phyloP scores from a whole-genome alignment of 1,140 invertebrate species.

The Babylonia areolata region DNA sequence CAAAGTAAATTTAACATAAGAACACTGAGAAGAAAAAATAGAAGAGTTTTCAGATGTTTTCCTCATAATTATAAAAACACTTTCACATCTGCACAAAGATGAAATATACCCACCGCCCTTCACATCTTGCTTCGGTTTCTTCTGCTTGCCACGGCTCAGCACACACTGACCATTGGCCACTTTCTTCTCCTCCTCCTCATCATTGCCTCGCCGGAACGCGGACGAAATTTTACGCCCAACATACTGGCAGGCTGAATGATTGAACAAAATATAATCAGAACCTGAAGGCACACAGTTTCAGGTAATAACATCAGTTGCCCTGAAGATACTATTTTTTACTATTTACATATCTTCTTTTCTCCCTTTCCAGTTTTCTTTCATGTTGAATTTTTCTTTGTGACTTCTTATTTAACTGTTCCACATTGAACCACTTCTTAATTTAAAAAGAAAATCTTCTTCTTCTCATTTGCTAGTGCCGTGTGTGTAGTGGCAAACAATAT shows the following conservation, averaged over 20 bases:
- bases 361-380: background rate
- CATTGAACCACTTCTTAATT: background rate
- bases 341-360: too few species aligned
- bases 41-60: too few species aligned
- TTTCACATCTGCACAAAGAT: too few species aligned
- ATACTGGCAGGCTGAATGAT: conserved; percentile 33
- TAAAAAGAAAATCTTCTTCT: too few species aligned
- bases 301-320: too few species aligned
- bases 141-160: conserved; percentile 6
- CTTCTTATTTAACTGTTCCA: background rate
- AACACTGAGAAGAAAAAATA: too few species aligned
- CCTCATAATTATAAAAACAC: too few species aligned
- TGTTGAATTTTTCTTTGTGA: background rate
- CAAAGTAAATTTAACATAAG: too few species aligned
- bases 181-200: background rate
- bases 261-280: background rate
- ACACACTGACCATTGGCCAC: background rate
- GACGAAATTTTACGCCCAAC: conserved; percentile 25
- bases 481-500: too few species aligned
- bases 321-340: too few species aligned
- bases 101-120: background rate
- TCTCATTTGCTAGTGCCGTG: too few species aligned
- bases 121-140: background rate
- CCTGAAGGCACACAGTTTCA: background rate
- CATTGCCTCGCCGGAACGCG: background rate